A percentile compares a stretch with the other conserved stretches of the same genome.
phyloP scores from a whole-genome alignment of 2,888 invertebrate species.

The Cataglyphis livida region DNA sequence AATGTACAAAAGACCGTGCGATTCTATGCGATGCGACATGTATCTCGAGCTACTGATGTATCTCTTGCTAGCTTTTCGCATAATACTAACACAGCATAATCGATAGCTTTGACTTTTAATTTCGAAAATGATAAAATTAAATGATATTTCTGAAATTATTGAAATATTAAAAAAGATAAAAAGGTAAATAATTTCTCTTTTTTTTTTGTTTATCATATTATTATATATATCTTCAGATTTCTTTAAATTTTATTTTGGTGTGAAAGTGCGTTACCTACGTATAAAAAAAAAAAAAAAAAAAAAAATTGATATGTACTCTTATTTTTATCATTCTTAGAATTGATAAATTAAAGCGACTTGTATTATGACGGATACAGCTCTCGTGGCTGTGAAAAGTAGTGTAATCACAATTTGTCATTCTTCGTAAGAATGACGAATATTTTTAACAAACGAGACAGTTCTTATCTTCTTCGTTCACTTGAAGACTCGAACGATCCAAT shows the following conservation, averaged over 20 bases:
- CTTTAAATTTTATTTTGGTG: not conserved
- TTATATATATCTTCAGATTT: not conserved
- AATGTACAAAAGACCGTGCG: slow-evolving; percentile 61
- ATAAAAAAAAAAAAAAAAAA: not conserved
- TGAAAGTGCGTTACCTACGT: not conserved
- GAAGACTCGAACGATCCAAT: slow-evolving; percentile 15
- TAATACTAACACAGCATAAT: not conserved
- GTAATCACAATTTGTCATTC: slow-evolving; percentile 19
- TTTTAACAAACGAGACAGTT: not conserved
- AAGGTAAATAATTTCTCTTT: slow-evolving; percentile 50
- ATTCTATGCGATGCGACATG: slow-evolving; percentile 47
- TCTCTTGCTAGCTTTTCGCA: slow-evolving; percentile 42
- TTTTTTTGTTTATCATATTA: slow-evolving; percentile 44
- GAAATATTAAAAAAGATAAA: slow-evolving; percentile 43
- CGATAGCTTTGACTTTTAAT: not conserved
- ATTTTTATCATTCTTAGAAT: not conserved
- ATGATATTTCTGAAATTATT: not conserved
- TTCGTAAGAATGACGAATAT: slow-evolving; percentile 15
- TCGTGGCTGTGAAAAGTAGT: not conserved
- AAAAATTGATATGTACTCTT: not conserved
- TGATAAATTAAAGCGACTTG: slow-evolving; percentile 1
- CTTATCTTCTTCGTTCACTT: not conserved
- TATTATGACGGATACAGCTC: not conserved
- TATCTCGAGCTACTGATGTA: slow-evolving; percentile 66
- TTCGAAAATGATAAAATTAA: not conserved